A percentile compares a stretch with the other conserved stretches of the same genome.
Conservation (phyloP, 2,113 vertebrate genomes). For the Sterna hirundo region DNA sequence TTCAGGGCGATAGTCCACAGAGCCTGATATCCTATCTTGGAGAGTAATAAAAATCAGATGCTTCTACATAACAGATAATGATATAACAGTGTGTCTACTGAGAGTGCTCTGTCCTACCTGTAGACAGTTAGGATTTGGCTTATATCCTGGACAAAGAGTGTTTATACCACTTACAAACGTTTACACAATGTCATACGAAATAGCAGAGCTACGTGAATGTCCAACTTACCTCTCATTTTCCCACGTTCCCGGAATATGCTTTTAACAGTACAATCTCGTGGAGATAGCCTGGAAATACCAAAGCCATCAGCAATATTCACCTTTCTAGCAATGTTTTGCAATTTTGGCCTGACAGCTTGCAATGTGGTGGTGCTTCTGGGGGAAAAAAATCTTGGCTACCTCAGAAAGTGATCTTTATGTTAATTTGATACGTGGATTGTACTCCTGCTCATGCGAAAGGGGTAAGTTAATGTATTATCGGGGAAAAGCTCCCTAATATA, state of each 20-base stretch:
- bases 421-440: not conserved
- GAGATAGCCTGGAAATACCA: not conserved
- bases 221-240: not conserved
- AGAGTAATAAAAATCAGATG: slow-evolving; percentile 48
- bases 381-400: not conserved
- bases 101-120: slow-evolving; percentile 37
- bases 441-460: not conserved
- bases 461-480: not conserved
- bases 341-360: not conserved
- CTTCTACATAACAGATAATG: slow-evolving; percentile 13
- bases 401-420: not conserved
- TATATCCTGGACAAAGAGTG: slow-evolving; percentile 1
- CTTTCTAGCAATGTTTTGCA: not conserved
- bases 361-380: not conserved
- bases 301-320: not conserved
- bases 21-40: not conserved
- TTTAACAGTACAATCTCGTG: not conserved
- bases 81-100: not conserved
- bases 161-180: slow-evolving; percentile 9
- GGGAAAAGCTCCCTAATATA: not conserved
- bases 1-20: not conserved
- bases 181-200: not conserved
- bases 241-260: not conserved
- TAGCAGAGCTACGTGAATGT: not conserved
- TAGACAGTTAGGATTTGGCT: slow-evolving; percentile 39